phyloP scores from a whole-genome alignment of 2,888 invertebrate species.

The Temnothorax rugatulus region DNA sequence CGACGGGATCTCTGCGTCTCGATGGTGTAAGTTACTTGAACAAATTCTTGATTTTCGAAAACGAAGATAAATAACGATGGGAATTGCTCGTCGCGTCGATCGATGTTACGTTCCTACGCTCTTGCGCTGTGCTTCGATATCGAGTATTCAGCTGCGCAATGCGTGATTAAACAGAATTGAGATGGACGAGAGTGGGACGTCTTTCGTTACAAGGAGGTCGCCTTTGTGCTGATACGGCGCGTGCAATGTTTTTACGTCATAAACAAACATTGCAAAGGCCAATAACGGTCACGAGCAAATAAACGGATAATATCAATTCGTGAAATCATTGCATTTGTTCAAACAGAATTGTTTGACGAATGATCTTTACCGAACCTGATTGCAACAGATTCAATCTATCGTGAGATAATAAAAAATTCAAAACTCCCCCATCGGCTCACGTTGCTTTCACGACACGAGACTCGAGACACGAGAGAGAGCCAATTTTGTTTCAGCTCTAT shows the following conservation, averaged over 20 bases:
- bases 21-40: neutral
- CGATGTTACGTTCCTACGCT: constrained; percentile 11
- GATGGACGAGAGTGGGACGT: constrained; percentile 49
- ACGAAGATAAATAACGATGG: neutral
- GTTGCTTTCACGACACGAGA: neutral
- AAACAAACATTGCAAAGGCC: constrained; percentile 46
- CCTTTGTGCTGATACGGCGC: constrained; percentile 50
- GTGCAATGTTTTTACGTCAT: constrained; percentile 48
- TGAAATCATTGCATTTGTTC: constrained; percentile 37
- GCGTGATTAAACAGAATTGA: constrained; percentile 53
- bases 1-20: neutral
- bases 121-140: constrained; percentile 32
- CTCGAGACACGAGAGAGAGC: neutral
- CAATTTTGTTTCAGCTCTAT: neutral
- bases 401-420: neutral
- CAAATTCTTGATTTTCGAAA: neutral
- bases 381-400: neutral
- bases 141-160: constrained; percentile 48
- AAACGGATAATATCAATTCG: constrained; percentile 36
- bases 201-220: constrained; percentile 53
- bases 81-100: constrained; percentile 20
- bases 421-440: neutral
- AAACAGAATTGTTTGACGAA: neutral
- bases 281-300: constrained; percentile 36
- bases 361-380: neutral